A percentile compares a stretch with the other conserved stretches of the same genome.
Evolutionary conservation across 2,797 vertebrate genomes (phyloP).

Genomic region (Limnodromus scolopaceus): DNA sequence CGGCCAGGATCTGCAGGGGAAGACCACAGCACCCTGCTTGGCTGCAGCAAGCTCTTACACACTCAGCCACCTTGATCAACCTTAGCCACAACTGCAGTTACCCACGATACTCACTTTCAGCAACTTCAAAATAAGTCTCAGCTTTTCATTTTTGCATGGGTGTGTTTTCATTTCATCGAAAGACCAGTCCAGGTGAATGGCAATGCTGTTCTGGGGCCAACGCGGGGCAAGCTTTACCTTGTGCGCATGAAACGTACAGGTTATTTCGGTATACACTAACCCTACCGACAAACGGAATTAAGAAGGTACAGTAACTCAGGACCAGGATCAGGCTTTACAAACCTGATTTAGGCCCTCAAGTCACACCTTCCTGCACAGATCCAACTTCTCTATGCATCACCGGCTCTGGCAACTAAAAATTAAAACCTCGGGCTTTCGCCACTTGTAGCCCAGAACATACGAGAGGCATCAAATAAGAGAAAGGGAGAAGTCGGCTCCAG

Average conservation of each 20-base stretch:
- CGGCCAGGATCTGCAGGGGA: not conserved
- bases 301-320: not conserved
- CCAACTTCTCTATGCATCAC: not conserved
- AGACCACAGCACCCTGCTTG: not conserved
- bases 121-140: not conserved
- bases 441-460: not conserved
- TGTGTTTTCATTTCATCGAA: too few species aligned
- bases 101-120: not conserved
- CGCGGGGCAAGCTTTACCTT: not conserved
- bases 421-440: not conserved
- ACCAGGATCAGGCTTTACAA: not conserved
- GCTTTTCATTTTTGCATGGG: not conserved
- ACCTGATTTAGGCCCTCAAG: not conserved
- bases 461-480: not conserved
- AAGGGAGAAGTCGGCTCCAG: not conserved
- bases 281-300: not conserved
- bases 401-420: not conserved
- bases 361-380: not conserved
- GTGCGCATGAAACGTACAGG: fast-evolving
- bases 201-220: fast-evolving
- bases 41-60: not conserved
- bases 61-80: not conserved
- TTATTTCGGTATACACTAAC: not conserved
- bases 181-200: not conserved
- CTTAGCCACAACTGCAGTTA: not conserved